These are phyloP conservation scores for Actenoides hombroni DNA, from an alignment of 2,113 vertebrate species.

Conservation along the genomic window DNA sequence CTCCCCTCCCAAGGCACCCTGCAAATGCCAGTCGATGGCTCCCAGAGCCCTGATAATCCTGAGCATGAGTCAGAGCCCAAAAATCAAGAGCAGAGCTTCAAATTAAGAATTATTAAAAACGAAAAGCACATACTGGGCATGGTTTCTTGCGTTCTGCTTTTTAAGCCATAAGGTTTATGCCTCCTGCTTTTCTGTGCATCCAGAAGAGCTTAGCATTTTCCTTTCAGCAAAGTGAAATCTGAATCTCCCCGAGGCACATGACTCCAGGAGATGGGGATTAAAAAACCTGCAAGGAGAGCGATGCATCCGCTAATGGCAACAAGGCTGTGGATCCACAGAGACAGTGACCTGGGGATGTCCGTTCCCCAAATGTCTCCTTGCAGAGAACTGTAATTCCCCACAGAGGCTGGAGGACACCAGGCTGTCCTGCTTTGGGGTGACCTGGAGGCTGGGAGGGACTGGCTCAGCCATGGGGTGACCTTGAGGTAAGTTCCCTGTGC, in stretches of 20 bases:
- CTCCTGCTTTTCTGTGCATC: background rate
- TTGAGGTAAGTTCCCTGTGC: background rate
- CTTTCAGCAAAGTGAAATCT: conserved; percentile 11
- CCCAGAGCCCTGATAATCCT: conserved; percentile 22
- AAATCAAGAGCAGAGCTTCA: background rate
- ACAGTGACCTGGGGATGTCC: background rate
- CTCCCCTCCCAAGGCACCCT: conserved; percentile 11
- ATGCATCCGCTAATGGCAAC: background rate
- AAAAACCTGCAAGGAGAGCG: background rate
- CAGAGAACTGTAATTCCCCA: background rate
- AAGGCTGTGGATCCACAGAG: background rate
- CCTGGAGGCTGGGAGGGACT: background rate
- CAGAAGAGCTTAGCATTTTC: background rate
- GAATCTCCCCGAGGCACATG: background rate
- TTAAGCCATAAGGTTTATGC: background rate
- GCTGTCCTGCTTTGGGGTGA: background rate
- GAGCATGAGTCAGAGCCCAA: background rate
- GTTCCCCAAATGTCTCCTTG: background rate
- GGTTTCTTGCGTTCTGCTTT: background rate
- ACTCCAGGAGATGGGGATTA: background rate
- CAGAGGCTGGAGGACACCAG: accelerated
- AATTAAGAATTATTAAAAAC: background rate
- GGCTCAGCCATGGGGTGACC: background rate
- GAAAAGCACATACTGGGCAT: background rate
- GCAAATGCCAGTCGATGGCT: conserved; percentile 24